Conservation (phyloP, 2,888 invertebrate genomes). For the Chrysolina oricalcia region DNA sequence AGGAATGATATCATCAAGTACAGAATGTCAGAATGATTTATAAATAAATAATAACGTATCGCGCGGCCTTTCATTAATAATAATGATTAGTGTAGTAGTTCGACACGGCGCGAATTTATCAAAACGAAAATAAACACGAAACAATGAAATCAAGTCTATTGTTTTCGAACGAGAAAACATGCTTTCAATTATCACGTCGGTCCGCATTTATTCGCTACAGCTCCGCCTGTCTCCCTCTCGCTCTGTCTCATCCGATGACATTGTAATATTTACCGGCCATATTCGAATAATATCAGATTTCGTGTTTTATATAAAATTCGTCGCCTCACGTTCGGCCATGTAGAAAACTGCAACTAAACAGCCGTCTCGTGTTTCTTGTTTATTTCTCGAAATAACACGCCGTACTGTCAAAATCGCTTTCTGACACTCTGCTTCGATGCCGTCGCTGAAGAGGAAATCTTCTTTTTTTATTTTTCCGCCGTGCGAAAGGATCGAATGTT, state of each 20-base stretch:
- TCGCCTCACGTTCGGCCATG: slow-evolving; percentile 46
- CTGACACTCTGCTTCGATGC: background rate
- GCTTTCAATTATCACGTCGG: slow-evolving; percentile 23
- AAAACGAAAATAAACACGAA: slow-evolving; percentile 24
- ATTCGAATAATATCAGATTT: slow-evolving; percentile 47
- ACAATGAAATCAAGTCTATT: slow-evolving; percentile 26
- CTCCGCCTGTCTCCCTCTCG: background rate
- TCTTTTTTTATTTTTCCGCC: slow-evolving; percentile 12
- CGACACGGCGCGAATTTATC: slow-evolving; percentile 18
- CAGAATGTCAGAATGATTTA: slow-evolving; percentile 22
- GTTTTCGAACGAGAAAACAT: slow-evolving; percentile 20
- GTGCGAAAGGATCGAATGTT: background rate
- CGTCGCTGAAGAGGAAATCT: slow-evolving; percentile 8
- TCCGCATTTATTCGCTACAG: slow-evolving; percentile 7
- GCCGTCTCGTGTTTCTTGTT: slow-evolving; percentile 45
- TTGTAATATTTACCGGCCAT: slow-evolving; percentile 30
- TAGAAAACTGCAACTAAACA: slow-evolving; percentile 51
- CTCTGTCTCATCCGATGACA: slow-evolving; percentile 22
- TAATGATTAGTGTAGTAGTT: slow-evolving; percentile 22
- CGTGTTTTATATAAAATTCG: slow-evolving; percentile 49
- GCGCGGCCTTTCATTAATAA: slow-evolving; percentile 22
- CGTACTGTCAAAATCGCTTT: slow-evolving; percentile 15
- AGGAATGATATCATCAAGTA: slow-evolving; percentile 19
- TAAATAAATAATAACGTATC: slow-evolving; percentile 22
- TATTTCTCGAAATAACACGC: slow-evolving; percentile 23